Percentiles rank a stretch among this genome's conserved stretches.
Evolutionary conservation across 2,113 vertebrate genomes (phyloP).

Genomic region (Danionella cerebrum): DNA sequence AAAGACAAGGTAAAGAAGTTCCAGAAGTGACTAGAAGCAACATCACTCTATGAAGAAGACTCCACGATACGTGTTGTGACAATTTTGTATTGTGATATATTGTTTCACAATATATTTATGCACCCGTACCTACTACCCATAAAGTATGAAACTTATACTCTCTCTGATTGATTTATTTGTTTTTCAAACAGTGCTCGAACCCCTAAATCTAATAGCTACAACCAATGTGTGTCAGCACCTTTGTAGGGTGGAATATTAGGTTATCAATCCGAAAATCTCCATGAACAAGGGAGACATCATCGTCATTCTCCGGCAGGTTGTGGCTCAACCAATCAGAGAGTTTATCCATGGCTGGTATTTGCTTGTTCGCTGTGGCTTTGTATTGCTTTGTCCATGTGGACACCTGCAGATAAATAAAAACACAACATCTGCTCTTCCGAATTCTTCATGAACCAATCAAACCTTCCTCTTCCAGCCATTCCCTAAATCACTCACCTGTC

Average conservation of each 20-base stretch:
- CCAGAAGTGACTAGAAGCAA: no score
- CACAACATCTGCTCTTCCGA: not conserved
- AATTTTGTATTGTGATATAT: no score
- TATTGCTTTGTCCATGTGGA: slow-evolving; percentile 90
- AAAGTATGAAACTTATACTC: no score
- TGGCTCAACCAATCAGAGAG: slow-evolving; percentile 78
- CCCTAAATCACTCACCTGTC: slow-evolving; percentile 86
- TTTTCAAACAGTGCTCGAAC: no score
- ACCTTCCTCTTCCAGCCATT: slow-evolving; percentile 87
- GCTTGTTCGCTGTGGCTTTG: slow-evolving; percentile 67
- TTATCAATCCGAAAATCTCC: slow-evolving; percentile 87
- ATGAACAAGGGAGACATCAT: slow-evolving; percentile 77
- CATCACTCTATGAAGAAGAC: no score
- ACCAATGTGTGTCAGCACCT: slow-evolving; percentile 76
- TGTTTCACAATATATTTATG: no score
- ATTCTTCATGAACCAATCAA: not conserved
- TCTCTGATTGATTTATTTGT: no score
- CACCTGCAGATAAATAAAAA: slow-evolving; percentile 76
- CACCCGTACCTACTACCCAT: no score
- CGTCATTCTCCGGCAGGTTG: slow-evolving; percentile 73
- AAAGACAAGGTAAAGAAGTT: no score
- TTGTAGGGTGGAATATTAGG: slow-evolving; percentile 82
- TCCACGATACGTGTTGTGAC: no score
- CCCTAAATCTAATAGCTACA: no score
- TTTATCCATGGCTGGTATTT: slow-evolving; percentile 75